These are phyloP conservation scores for Bufotes viridis DNA, from an alignment of 2,797 vertebrate species.

Conservation along the genomic window DNA sequence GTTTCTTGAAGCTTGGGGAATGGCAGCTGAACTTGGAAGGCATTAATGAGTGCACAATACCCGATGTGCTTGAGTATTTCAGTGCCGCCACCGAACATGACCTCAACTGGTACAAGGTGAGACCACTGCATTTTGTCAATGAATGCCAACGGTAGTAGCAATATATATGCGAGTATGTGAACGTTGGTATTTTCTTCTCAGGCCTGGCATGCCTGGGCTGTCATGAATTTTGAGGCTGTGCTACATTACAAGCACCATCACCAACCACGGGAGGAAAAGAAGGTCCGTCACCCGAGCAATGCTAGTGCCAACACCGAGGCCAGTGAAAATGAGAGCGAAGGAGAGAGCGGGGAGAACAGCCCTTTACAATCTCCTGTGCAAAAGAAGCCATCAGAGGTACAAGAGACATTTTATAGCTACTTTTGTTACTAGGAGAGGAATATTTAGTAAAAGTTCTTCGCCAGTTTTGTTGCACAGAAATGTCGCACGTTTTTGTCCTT, in stretches of 20 bases:
- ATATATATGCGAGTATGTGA: neutral
- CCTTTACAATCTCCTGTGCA: constrained; percentile 91
- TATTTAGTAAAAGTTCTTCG: too few relatives aligned
- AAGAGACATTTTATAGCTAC: constrained; percentile 22
- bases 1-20: constrained; percentile 96
- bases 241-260: constrained; percentile 98
- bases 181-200: constrained; percentile 65
- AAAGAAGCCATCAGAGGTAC: constrained; percentile 93
- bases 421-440: too few relatives aligned
- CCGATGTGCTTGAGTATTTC: constrained; percentile 96
- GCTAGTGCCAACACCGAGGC: constrained; percentile 89
- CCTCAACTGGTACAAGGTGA: constrained; percentile 99
- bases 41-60: constrained; percentile 98
- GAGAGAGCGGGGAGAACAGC: constrained; percentile 90
- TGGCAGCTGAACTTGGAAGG: constrained; percentile 98
- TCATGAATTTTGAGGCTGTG: constrained; percentile 99
- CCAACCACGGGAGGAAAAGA: constrained; percentile 92
- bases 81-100: constrained; percentile 96
- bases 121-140: neutral
- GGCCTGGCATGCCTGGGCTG: constrained; percentile 99
- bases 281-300: constrained; percentile 87
- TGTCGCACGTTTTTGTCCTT: too few relatives aligned
- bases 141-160: neutral
- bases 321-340: constrained; percentile 95
- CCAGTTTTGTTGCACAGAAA: too few relatives aligned